Evolutionary conservation across 2,113 vertebrate genomes (phyloP).

Genomic region (Python bivittatus): DNA sequence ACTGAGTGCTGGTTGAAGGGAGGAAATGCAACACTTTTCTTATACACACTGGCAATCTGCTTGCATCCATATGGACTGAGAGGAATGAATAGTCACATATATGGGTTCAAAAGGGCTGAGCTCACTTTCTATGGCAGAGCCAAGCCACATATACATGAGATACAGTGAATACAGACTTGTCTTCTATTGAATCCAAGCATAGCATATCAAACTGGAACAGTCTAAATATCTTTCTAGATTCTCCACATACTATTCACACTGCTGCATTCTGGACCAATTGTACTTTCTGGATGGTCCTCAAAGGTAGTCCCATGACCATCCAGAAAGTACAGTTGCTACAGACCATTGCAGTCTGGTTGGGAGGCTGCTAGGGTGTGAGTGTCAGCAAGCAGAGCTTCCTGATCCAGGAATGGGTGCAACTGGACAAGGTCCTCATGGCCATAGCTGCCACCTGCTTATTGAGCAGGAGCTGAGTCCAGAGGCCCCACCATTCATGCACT

Average conservation of each 20-base stretch:
- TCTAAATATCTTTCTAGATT: not conserved
- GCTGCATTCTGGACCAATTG: not conserved
- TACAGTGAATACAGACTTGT: not conserved
- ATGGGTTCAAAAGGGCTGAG: not conserved
- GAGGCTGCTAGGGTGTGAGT: not conserved
- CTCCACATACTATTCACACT: not conserved
- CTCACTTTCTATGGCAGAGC: not conserved
- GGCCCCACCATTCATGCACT: not conserved
- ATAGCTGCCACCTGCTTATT: not conserved
- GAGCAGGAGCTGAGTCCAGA: not conserved
- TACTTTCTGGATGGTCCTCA: not conserved
- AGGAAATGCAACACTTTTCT: not conserved
- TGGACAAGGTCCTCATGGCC: not conserved
- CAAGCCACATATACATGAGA: slow-evolving; percentile 1
- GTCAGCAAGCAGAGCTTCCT: not conserved
- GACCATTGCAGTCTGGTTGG: not conserved
- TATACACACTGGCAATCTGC: not conserved
- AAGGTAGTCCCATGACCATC: not conserved
- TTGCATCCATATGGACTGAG: not conserved
- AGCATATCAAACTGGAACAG: not conserved
- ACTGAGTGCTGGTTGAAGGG: not conserved
- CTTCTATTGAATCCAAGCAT: not conserved
- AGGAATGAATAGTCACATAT: slow-evolving; percentile 2
- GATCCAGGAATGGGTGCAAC: not conserved
- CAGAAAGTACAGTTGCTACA: too few relatives aligned